Base-by-base conservation (phyloP, 1,140 invertebrate genomes). In the Eulimnadia texana region DNA sequence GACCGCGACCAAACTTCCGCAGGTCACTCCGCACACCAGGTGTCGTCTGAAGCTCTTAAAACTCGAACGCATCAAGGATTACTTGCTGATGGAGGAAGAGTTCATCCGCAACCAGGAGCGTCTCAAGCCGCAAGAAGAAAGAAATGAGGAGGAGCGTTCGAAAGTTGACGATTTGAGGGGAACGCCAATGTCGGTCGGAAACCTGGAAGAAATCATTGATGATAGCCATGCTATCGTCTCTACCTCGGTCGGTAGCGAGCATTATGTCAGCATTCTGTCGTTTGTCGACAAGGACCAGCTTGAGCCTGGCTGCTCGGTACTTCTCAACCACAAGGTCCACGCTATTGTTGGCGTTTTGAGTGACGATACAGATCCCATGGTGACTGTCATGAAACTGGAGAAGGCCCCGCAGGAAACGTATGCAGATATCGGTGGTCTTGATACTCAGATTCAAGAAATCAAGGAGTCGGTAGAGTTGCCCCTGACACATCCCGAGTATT, bases 301-400 rank as follows among this genome's bases (percentile, higher is more conserved):
- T 19, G 97, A 99, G 74, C 97, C 97, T 61, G 96, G 97, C 2
- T 99, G 96, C 74, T 97, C 96, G 19, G 97, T 99, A 19, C 76
- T 99, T 0, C 77, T 99, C 0, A 99, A 99, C 76, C 97, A 99
- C 75, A 99, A 99, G 80, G 83, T 84, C 6, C 96, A 99, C 79
- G 94, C 97, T 63, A 95, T 99, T 47, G 94, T 99, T 50, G 97
- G 97, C 65, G 96, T 99, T 0, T 74, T 99, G 24, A 89, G 90
- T 42, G 97, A 99, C 79, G 97, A 99, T 71, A 98, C 94, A n/a
- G 97, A 99, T 79, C 97, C 97, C 16, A 99, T 99, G 96, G 97
- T 99, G 1, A 99, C 94, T 28, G 97, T 99, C 0, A 99, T 99
- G 97, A 99, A 99, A 74, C 72, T 99, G 42, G 97, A 99, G 70